Conservation (phyloP, 2,113 vertebrate genomes). For the Ramphastos sulfuratus region DNA sequence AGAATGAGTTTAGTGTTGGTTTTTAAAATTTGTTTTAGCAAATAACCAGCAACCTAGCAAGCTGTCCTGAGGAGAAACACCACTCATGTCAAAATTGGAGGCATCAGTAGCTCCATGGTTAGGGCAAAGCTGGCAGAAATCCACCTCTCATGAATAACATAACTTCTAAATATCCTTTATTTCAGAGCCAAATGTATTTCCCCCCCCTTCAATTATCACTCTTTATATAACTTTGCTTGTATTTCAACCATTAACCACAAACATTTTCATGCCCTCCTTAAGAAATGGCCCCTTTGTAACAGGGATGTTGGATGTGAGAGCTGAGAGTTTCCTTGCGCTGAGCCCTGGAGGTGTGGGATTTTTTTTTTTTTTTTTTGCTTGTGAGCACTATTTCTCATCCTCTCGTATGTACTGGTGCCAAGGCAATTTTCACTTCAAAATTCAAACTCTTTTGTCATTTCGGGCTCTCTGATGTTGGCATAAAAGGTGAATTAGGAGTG, state of each 20-base stretch:
- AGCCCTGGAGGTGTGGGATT: not conserved
- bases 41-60: not conserved
- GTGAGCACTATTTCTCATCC: not conserved
- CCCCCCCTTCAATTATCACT: not conserved
- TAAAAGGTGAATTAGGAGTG: not conserved
- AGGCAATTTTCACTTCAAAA: conserved; percentile 24
- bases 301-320: not conserved
- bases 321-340: not conserved
- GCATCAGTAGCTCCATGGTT: not conserved
- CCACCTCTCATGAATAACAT: not conserved
- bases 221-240: not conserved
- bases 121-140: not conserved
- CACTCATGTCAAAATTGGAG: not conserved
- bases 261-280: not conserved
- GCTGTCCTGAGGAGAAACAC: not conserved
- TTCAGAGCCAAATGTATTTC: not conserved
- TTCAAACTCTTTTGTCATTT: conserved; percentile 16
- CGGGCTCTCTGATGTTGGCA: not conserved
- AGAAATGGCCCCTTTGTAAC: not conserved
- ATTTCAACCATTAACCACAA: not conserved
- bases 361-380: not conserved
- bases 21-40: not conserved
- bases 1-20: not conserved
- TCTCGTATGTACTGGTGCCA: not conserved
- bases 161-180: not conserved